Percentiles rank a stretch among this genome's conserved stretches.
These are phyloP conservation scores for Plemyria rubiginata DNA, from an alignment of 2,888 invertebrate species.

Conservation along the genomic window DNA sequence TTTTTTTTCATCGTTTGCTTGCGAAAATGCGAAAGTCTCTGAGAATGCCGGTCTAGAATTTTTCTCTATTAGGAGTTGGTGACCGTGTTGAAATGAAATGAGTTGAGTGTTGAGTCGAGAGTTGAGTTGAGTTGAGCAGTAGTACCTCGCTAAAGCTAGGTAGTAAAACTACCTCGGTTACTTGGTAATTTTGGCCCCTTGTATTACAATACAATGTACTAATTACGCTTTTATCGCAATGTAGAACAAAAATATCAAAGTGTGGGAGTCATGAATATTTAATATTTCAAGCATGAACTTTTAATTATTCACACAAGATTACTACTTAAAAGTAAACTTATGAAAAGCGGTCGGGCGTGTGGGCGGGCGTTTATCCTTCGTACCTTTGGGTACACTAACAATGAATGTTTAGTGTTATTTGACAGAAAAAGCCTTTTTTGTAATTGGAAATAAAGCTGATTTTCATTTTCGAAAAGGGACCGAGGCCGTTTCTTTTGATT, in stretches of 20 bases:
- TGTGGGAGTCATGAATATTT: slow-evolving; percentile 32
- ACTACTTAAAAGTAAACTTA: slow-evolving; percentile 53
- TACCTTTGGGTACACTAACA: slow-evolving; percentile 50
- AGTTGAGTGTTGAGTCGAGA: no score
- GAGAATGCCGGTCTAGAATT: no score
- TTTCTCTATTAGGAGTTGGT: no score
- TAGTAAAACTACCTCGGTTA: no score
- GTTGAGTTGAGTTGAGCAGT: no score
- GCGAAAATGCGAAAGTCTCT: no score
- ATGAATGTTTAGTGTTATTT: slow-evolving; percentile 58
- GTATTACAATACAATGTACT: no score
- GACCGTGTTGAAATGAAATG: no score
- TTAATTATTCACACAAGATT: slow-evolving; percentile 46
- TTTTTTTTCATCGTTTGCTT: no score
- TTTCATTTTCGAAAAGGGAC: slow-evolving; percentile 14
- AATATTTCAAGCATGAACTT: slow-evolving; percentile 40
- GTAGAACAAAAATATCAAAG: background rate
- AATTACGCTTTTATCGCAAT: no score
- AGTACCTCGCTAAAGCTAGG: no score
- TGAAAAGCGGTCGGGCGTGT: slow-evolving; percentile 52
- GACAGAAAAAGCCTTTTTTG: slow-evolving; percentile 36
- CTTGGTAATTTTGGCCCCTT: no score
- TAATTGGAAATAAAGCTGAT: slow-evolving; percentile 42
- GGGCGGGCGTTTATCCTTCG: slow-evolving; percentile 56
- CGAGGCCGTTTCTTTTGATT: slow-evolving; percentile 11